Conservation (phyloP, 2,888 invertebrate species). For the Drosophila birchii region DNA sequence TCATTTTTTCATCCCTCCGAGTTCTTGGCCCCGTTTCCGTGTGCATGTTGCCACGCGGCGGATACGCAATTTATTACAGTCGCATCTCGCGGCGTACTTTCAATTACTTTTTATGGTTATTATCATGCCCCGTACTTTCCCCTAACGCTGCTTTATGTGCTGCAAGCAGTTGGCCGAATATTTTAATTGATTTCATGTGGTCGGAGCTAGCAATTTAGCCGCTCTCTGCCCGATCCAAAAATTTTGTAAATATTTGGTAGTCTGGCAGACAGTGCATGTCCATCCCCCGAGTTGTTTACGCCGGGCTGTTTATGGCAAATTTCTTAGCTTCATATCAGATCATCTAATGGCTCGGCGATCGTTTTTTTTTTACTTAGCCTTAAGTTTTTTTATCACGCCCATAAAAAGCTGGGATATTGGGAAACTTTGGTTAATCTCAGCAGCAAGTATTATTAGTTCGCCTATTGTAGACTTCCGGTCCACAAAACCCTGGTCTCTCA, state of each 20-base stretch:
- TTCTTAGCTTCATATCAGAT: conserved; percentile 17
- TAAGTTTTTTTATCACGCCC: neutral
- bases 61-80: conserved; percentile 59
- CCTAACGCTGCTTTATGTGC: conserved; percentile 43
- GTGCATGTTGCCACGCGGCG: conserved; percentile 38
- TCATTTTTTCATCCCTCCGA: conserved; percentile 10
- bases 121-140: conserved; percentile 19
- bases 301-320: conserved; percentile 15
- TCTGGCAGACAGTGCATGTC: conserved; percentile 22
- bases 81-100: conserved; percentile 44
- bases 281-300: conserved; percentile 26
- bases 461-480: neutral
- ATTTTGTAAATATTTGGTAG: conserved; percentile 57
- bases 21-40: neutral
- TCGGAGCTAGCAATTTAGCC: conserved; percentile 18
- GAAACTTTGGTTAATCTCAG: neutral
- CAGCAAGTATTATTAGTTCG: neutral
- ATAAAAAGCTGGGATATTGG: neutral
- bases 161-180: conserved; percentile 56
- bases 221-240: conserved; percentile 2
- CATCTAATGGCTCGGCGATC: conserved; percentile 1
- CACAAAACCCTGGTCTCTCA: neutral
- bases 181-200: conserved; percentile 76
- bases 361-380: neutral
- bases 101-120: conserved; percentile 66